Conservation (phyloP, 2,113 vertebrate species). For the Etheostoma cragini region DNA sequence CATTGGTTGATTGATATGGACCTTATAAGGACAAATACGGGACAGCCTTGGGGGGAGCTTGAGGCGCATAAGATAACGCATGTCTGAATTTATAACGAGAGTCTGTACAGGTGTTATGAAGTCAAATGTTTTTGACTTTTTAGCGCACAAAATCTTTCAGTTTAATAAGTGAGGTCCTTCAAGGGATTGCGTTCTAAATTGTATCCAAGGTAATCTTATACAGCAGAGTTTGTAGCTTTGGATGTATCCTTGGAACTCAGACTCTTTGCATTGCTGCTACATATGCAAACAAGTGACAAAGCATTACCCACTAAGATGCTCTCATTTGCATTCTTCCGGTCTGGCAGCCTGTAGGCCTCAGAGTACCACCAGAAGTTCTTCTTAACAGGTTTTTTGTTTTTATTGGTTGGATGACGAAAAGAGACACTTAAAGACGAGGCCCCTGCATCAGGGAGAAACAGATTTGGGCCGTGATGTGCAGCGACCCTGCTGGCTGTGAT, state of each 20-base stretch:
- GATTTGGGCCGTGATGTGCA: conserved; percentile 29
- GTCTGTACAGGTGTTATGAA: no score
- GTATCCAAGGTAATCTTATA: conserved; percentile 7
- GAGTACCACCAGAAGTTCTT: conserved; percentile 11
- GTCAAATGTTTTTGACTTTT: no score
- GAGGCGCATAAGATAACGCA: no score
- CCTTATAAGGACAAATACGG: no score
- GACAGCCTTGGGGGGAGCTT: no score
- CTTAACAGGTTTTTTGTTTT: background rate
- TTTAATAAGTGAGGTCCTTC: no score
- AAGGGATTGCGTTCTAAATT: conserved; percentile 66
- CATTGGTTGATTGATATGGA: no score
- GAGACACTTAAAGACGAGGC: background rate
- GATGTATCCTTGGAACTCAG: conserved; percentile 49
- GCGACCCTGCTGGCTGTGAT: conserved; percentile 55
- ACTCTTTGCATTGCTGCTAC: conserved; percentile 63
- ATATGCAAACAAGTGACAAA: conserved; percentile 8
- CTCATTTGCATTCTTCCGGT: background rate
- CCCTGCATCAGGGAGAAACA: conserved; percentile 25
- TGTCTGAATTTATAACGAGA: no score
- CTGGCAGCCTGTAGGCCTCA: conserved; percentile 6
- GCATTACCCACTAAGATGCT: background rate
- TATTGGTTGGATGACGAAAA: conserved; percentile 18
- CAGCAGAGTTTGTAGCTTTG: conserved; percentile 37
- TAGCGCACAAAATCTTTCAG: no score